A percentile compares a stretch with the other conserved stretches of the same genome.
Evolutionary conservation across 2,113 vertebrate species (phyloP).

Genomic region (Ovis aries): DNA sequence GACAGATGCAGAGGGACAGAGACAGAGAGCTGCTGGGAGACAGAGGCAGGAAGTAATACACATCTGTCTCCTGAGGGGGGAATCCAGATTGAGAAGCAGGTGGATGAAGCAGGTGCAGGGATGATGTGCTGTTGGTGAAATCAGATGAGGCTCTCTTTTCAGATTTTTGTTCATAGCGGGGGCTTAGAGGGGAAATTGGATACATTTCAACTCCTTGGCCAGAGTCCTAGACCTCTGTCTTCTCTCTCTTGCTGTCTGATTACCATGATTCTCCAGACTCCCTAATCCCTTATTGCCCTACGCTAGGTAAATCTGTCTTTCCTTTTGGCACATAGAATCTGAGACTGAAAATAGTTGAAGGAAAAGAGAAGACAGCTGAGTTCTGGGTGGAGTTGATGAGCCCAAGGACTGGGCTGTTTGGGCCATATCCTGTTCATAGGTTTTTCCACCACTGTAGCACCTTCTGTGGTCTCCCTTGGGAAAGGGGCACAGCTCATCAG

Average conservation of each 20-base stretch:
- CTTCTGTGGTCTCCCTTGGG: neutral
- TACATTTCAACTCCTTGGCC: neutral
- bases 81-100: neutral
- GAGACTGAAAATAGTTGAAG: constrained; percentile 35
- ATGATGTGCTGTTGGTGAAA: neutral
- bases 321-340: constrained; percentile 18
- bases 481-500: neutral
- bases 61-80: neutral
- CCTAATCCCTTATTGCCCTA: neutral
- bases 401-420: neutral
- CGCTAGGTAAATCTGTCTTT: neutral
- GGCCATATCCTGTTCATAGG: neutral
- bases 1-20: neutral
- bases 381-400: neutral
- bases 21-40: neutral
- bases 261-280: neutral
- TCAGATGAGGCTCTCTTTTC: neutral
- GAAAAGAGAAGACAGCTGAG: neutral
- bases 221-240: neutral
- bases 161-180: neutral
- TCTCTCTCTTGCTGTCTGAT: neutral
- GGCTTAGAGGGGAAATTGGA: neutral
- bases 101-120: neutral
- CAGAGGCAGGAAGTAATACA: neutral
- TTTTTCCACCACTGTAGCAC: neutral